These are phyloP conservation scores for Neosilurus mollespiculum DNA, from an alignment of 2,797 vertebrate genomes.

Conservation along the genomic window DNA sequence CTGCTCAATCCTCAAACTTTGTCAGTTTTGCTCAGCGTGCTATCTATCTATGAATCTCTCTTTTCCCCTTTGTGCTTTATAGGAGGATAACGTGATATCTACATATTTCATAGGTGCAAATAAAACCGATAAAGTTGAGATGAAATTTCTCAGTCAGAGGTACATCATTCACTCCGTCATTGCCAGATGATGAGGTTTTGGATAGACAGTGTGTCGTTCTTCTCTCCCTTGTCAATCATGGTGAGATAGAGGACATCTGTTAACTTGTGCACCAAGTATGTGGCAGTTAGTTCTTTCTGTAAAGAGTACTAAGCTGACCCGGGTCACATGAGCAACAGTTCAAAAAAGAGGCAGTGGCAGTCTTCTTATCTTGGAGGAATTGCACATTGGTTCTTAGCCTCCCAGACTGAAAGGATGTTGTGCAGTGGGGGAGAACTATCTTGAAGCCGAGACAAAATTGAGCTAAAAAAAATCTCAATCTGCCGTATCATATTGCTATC, in stretches of 20 bases:
- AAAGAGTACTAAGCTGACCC: neutral
- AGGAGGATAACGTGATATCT: neutral
- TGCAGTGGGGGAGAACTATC: neutral
- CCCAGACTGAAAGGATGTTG: neutral
- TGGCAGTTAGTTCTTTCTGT: neutral
- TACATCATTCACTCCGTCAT: neutral
- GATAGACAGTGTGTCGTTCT: neutral
- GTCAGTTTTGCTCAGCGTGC: neutral
- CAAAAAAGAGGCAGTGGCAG: neutral
- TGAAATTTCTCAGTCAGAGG: neutral
- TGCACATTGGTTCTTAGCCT: neutral
- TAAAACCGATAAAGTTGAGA: neutral
- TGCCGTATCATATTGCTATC: neutral
- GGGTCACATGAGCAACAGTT: neutral
- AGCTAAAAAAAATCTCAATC: neutral
- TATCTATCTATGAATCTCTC: neutral
- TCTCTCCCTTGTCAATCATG: neutral
- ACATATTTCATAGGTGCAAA: neutral
- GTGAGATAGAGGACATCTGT: neutral
- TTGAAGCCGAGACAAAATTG: neutral
- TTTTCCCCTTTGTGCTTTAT: neutral
- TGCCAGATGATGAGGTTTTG: neutral
- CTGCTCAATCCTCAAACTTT: neutral
- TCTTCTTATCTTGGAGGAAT: neutral
- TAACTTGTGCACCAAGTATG: neutral